Conservation (phyloP, 2,888 invertebrate species). For the Melieria picta region DNA sequence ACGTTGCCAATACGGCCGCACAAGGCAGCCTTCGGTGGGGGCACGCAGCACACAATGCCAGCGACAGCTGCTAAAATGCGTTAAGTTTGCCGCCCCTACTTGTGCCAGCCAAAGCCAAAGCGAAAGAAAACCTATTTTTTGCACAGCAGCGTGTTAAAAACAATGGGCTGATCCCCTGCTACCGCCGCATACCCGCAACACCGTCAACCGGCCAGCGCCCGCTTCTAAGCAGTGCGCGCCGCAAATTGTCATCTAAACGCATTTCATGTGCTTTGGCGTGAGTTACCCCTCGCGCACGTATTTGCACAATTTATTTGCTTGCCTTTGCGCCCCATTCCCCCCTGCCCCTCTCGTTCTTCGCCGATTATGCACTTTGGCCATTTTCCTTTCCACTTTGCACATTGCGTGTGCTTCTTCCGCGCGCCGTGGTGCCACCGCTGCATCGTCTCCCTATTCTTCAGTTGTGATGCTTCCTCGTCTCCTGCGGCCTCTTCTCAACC, state of each 20-base stretch:
- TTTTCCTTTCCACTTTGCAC: not conserved
- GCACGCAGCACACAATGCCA: not conserved
- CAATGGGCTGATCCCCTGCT: slow-evolving; percentile 1
- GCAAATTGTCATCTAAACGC: too few species aligned
- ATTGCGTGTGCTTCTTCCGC: not conserved
- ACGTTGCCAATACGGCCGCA: not conserved
- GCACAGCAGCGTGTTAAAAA: slow-evolving; percentile 6
- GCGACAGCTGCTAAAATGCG: slow-evolving; percentile 46
- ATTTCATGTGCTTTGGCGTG: too few species aligned
- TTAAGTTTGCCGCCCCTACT: slow-evolving; percentile 15
- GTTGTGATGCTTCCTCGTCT: too few species aligned
- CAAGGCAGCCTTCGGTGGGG: too few species aligned
- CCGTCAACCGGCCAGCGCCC: slow-evolving; percentile 3
- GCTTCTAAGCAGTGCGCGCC: too few species aligned
- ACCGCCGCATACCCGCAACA: slow-evolving; percentile 4
- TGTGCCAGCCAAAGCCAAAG: slow-evolving; percentile 18
- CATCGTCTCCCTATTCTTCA: too few species aligned
- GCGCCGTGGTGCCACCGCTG: too few species aligned
- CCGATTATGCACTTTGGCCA: too few species aligned
- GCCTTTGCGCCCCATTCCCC: not conserved
- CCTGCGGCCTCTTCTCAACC: too few species aligned
- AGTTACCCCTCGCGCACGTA: not conserved
- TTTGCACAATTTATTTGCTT: slow-evolving; percentile 27
- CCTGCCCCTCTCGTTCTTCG: not conserved
- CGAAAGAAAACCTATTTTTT: not conserved